Evolutionary conservation across 1,140 invertebrate species (phyloP), one percentile per base, ranked within the genome.

Genomic region (Caerostris darwini): DNA sequence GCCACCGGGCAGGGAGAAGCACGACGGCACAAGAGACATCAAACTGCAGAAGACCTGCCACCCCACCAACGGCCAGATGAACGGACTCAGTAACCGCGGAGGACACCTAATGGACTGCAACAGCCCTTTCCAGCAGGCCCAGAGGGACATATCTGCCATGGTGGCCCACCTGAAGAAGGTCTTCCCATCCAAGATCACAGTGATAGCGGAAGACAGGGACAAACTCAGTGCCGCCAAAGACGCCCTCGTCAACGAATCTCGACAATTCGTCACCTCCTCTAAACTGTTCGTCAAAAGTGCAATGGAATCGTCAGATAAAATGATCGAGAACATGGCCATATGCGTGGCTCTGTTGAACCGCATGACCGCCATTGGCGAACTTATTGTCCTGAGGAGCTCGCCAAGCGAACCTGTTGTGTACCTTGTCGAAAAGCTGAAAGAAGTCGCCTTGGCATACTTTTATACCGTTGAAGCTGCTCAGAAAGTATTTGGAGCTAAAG

Each of bases 251-350:
- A 96, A 97, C 58, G 98, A 98, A 95, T 97, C 98, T 0, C 96
- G 98, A 87, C 97, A 97, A 10, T 97, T 98, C 95, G 98, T 98
- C 64, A 98, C 97, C 0, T 97, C 98, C 56, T 98, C 98, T 8
- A 98, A 98, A 95, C 96, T 97, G 67, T 96, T 99, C 94, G 98
- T 99, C 14, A 97, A 98, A 82, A 97, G 97, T 83, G 97, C 98
- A 95, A 98, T 97, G 0, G 97, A 97, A 90, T 95, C 96, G 10
- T 95, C 96, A 88, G 96, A 96, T 5, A 96, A 96, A 94, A 96
- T 97, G 34, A 87, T 97, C 5, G 96, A 97, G 54, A 97, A 98
- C 94, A 96, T 98, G 3, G 97, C 97, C 0, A 97, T 97, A 92
- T 98, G 98, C 95, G 96, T 98, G 67, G 97, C 97, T 2, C 97